phyloP scores from a whole-genome alignment of 2,888 invertebrate species.

The Drepana falcataria region DNA sequence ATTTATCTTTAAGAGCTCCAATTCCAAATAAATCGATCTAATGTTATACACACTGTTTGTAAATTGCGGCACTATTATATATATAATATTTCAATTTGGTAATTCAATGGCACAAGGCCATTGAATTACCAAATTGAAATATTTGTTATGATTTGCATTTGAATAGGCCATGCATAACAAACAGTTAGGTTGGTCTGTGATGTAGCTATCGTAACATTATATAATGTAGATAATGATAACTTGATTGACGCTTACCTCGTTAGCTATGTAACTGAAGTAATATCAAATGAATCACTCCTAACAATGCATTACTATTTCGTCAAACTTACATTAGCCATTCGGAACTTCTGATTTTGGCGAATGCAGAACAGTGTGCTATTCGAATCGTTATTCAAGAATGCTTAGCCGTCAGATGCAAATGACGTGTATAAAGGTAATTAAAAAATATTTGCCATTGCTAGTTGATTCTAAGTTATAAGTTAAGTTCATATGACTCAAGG shows the following conservation, averaged over 20 bases:
- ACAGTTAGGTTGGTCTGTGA: background rate
- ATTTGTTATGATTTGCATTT: background rate
- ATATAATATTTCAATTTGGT: background rate
- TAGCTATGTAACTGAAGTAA: background rate
- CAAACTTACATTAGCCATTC: background rate
- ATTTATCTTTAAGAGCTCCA: too few species aligned
- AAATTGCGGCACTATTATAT: too few species aligned
- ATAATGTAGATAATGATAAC: background rate
- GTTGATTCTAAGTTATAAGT: too few species aligned
- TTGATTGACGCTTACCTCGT: background rate
- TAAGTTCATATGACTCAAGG: too few species aligned
- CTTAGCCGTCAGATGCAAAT: too few species aligned
- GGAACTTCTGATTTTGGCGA: too few species aligned
- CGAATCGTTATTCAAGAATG: too few species aligned
- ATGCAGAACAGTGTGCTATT: too few species aligned
- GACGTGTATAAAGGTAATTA: too few species aligned
- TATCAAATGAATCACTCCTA: background rate
- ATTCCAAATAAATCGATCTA: too few species aligned
- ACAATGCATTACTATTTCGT: background rate
- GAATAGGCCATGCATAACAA: background rate
- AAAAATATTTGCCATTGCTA: too few species aligned
- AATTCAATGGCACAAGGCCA: background rate
- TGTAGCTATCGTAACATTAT: background rate
- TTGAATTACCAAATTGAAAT: background rate
- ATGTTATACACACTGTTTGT: too few species aligned